A percentile compares a stretch with the other conserved stretches of the same genome.
Evolutionary conservation across 2,797 vertebrate genomes (phyloP).

Genomic region (Aulostomus chinensis): DNA sequence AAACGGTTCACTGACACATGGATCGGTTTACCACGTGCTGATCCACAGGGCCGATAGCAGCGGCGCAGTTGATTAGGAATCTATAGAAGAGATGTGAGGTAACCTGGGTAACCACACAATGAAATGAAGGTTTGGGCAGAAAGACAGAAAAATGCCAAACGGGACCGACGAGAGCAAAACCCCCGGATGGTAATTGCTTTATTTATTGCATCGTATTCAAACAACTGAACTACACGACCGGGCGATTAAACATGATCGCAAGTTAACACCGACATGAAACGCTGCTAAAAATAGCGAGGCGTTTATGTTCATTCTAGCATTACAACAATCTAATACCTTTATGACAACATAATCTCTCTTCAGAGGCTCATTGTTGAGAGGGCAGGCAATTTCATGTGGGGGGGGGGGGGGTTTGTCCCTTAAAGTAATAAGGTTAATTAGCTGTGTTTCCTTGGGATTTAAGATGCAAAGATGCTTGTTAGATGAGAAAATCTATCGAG

Average conservation of each 20-base stretch:
- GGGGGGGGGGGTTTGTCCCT: constrained; percentile 70
- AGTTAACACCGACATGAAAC: no score
- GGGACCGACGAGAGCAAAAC: no score
- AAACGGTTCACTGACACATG: constrained; percentile 72
- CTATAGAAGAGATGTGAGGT: constrained; percentile 56
- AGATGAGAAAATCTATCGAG: constrained; percentile 50
- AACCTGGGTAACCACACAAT: constrained; percentile 29
- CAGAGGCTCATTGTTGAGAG: constrained; percentile 65
- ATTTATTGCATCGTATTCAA: no score
- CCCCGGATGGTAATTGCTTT: no score
- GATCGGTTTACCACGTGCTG: constrained; percentile 73
- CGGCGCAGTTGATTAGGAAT: constrained; percentile 57
- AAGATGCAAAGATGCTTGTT: constrained; percentile 73
- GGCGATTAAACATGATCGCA: no score
- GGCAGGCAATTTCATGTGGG: constrained; percentile 73
- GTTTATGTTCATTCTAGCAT: constrained; percentile 29
- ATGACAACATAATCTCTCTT: constrained; percentile 63
- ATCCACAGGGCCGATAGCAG: constrained; percentile 71
- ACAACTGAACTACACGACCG: no score
- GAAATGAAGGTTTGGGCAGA: constrained; percentile 38
- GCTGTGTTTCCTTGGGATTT: constrained; percentile 78
- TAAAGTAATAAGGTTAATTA: constrained; percentile 83
- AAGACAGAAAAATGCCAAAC: no score
- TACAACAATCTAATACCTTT: constrained; percentile 52
- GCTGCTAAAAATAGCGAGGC: constrained; percentile 42